Percentiles rank a stretch among this genome's conserved stretches.
These are phyloP conservation scores for Cathartes aura DNA, from an alignment of 2,113 vertebrate species.

Conservation along the genomic window DNA sequence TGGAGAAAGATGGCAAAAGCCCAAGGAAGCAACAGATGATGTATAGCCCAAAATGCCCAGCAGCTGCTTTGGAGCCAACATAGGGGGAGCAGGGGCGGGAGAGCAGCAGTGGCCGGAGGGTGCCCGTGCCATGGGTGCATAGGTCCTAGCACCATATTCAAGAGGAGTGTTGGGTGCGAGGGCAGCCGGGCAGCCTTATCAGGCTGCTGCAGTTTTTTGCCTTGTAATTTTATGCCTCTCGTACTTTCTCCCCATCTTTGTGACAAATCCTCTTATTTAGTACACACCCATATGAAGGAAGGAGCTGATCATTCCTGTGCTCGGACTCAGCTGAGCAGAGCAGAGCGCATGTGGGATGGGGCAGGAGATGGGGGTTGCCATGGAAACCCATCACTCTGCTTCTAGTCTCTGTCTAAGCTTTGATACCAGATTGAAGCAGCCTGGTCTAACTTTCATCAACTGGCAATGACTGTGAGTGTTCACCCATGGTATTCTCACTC, in stretches of 20 bases:
- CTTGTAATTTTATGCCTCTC: not conserved
- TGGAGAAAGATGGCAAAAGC: not conserved
- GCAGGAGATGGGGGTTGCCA: not conserved
- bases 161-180: not conserved
- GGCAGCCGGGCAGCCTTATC: not conserved
- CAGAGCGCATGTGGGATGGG: not conserved
- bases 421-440: not conserved
- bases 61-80: not conserved
- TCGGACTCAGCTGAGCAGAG: not conserved
- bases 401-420: not conserved
- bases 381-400: not conserved
- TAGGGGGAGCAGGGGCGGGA: fast-evolving
- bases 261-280: not conserved
- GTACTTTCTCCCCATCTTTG: fast-evolving
- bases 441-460: not conserved
- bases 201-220: fast-evolving
- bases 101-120: not conserved
- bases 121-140: fast-evolving
- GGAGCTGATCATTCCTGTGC: not conserved
- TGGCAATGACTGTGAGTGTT: not conserved
- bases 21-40: not conserved
- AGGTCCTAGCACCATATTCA: fast-evolving
- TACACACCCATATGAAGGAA: not conserved
- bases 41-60: not conserved
- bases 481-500: not conserved